Base-by-base conservation (phyloP, 2,888 invertebrate species). In the Amiota mariae region DNA sequence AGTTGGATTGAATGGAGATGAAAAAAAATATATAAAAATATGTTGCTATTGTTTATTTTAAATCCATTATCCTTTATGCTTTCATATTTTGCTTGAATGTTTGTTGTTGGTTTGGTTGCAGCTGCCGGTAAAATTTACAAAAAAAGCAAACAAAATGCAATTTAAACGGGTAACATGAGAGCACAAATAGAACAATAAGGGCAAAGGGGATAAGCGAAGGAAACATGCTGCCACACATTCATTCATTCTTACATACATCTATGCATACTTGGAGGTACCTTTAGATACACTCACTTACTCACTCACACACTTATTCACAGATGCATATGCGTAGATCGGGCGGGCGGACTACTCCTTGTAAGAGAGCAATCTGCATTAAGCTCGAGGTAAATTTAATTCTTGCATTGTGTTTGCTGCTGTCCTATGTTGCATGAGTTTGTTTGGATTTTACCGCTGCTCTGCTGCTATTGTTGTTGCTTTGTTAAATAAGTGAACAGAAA, bases 31-130 rank as follows among this genome's bases (percentile, higher is more conserved):
- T 2, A 36, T 36, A 36, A 36, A 36, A 36, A 36, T 36, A 36
- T 13, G 10, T 67, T 72, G 48, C 66, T 72, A 75, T 81, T 82
- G 83, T 82, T 80, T 77, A 74, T 73, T 76, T 75, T 74, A 79
- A 80, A 78, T 76, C 78, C 77, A 80, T 83, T 83, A 80, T 81
- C 73, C 84, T 77, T 77, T 81, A 78, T 82, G 78, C 77, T 77
- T 73, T 73, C 80, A 78, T 76, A 76, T 75, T 51, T 74, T 76
- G 70, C 68, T 74, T 70, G 36, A 77, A 70, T 75, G 71, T 36
- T 36, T 36, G 36, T 36, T 36, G 75, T 61, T 64, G 67, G 54
- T 49, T 61, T 64, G 67, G 54, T 49, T 70, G 46, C 59, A 59
- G 18, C 59, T n/a, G 36, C 61, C 54, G n/a, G 64, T 70, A 49